Conservation (phyloP, 2,888 invertebrate genomes). For the Syritta pipiens region DNA sequence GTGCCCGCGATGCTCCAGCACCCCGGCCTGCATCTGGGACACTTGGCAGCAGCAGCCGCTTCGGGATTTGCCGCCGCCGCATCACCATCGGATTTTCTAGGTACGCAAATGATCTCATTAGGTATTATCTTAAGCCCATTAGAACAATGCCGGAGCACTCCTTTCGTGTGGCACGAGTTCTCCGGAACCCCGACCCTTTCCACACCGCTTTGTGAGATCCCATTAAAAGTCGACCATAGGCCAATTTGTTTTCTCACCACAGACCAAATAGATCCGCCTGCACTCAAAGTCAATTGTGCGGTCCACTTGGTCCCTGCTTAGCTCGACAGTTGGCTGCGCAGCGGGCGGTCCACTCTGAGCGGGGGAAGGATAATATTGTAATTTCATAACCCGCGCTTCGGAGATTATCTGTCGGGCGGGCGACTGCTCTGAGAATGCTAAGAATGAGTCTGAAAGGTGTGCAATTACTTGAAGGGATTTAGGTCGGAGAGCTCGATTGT, state of each 20-base stretch:
- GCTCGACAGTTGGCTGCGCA: constrained; percentile 35
- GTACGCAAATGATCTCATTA: constrained; percentile 81
- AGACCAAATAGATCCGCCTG: constrained; percentile 56
- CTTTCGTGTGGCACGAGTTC: not conserved
- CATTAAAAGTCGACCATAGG: constrained; percentile 67
- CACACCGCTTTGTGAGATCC: constrained; percentile 56
- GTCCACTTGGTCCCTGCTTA: constrained; percentile 45
- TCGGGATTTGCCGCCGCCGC: constrained; percentile 83
- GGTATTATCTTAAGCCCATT: constrained; percentile 65
- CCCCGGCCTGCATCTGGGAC: constrained; percentile 82
- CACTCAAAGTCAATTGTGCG: constrained; percentile 54
- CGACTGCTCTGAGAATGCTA: too few species aligned
- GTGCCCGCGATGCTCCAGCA: constrained; percentile 80
- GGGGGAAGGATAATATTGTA: constrained; percentile 39
- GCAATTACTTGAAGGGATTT: constrained; percentile 14
- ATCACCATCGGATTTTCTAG: constrained; percentile 89
- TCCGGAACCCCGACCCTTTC: not conserved
- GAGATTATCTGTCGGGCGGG: constrained; percentile 10
- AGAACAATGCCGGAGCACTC: constrained; percentile 43
- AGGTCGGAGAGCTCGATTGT: not conserved
- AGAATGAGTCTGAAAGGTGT: not conserved
- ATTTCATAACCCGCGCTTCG: constrained; percentile 36
- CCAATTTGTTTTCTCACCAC: constrained; percentile 64
- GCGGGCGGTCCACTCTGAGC: constrained; percentile 8
- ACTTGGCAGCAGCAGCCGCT: constrained; percentile 83